Evolutionary conservation across 2,888 invertebrate genomes (phyloP), one percentile per base, ranked within the genome.

Genomic region (Sycophila texana): DNA sequence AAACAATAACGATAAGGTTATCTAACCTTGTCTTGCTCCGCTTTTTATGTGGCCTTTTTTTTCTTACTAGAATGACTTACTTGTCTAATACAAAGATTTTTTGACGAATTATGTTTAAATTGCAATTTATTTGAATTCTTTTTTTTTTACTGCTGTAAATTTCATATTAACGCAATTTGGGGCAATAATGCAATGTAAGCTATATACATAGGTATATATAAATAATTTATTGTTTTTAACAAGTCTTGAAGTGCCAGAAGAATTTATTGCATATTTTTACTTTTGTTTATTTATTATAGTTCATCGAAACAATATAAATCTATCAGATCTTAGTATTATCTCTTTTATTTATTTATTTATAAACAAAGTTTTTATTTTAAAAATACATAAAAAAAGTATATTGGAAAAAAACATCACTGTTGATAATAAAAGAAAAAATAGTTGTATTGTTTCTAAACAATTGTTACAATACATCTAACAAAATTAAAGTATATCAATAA

Each of bases 401-500:
- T 74, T 63, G 74, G 58, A 81, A 67, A 71, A 68, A 73, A 75
- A 81, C 71, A 77, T 72, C 26, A 60, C 51, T 73, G 57, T 75
- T 55, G n/a, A 68, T 82, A 77, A 77, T 77, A 82, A 77, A 82
- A 67, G 72, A 73, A 81, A 81, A 82, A 82, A 80, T 82, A 80
- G 39, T 82, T 82, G 60, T 74, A 80, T 83, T 79, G 79, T 53
- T 78, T 82, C 68, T 87, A 83, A 86, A 88, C 85, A 86, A 85
- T 86, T 82, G 85, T 86, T 86, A 86, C 82, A 84, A 86, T 86
- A 86, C 83, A 85, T 85, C 83, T 86, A 86, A 87, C 85, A 86
- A 85, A 84, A 86, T 86, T 86, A 86, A 86, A 84, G 83, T 84
- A 86, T 84, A 85, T 86, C 84, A 86, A 86, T 87, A 86, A 87